Evolutionary conservation across 2,797 vertebrate species (phyloP).

Genomic region (Leontocebus nigricollis): DNA sequence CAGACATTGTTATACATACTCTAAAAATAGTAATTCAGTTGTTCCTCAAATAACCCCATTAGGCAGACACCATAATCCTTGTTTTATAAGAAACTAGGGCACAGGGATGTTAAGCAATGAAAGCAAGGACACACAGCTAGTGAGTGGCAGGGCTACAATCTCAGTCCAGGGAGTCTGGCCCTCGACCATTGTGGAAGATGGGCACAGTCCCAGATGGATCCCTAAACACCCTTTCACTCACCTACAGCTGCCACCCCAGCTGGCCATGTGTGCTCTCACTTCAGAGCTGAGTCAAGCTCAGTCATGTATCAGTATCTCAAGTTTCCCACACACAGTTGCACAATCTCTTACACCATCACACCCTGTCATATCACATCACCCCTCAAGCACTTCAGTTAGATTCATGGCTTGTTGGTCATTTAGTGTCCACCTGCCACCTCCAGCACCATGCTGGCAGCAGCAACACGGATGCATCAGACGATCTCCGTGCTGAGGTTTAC

Average conservation of each 20-base stretch:
- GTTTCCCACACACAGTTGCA: slow-evolving; percentile 30
- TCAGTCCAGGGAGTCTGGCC: not conserved
- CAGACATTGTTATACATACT: not conserved
- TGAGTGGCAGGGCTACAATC: not conserved
- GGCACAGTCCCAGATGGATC: not conserved
- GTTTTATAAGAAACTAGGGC: not conserved
- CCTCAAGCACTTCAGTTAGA: not conserved
- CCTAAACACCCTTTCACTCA: not conserved
- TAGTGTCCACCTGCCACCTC: not conserved
- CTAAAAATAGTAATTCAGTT: not conserved
- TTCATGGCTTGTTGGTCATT: not conserved
- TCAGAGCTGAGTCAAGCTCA: slow-evolving; percentile 41
- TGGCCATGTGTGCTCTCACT: not conserved
- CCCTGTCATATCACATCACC: not conserved
- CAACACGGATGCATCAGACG: not conserved
- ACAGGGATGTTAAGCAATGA: not conserved
- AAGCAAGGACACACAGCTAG: not conserved
- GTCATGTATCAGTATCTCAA: not conserved
- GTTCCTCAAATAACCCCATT: not conserved
- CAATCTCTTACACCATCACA: not conserved
- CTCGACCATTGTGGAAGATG: not conserved
- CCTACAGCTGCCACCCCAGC: not conserved
- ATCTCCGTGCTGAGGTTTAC: not conserved
- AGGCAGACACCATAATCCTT: not conserved
- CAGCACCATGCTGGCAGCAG: not conserved